Evolutionary conservation across 2,797 vertebrate genomes (phyloP).

Genomic region (Gadopsis marmoratus): DNA sequence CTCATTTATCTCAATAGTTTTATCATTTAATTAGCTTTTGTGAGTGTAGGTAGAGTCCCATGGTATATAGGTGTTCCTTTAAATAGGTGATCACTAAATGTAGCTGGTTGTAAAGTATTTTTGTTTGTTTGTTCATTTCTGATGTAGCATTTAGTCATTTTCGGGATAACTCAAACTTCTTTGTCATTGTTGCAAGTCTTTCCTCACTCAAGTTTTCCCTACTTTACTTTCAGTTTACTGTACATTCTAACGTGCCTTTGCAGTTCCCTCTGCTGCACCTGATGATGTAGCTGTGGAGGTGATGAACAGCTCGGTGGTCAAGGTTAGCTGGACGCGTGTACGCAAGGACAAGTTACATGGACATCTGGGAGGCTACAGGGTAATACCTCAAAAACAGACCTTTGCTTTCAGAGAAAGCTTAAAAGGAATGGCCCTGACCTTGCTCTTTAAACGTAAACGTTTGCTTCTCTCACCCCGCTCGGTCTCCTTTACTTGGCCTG

Average conservation of each 20-base stretch:
- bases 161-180: neutral
- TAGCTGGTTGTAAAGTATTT: neutral
- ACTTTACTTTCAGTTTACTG: conserved; percentile 13
- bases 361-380: conserved; percentile 96
- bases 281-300: conserved; percentile 87
- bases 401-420: conserved; percentile 76
- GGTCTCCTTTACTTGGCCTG: conserved; percentile 44
- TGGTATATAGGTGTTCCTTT: neutral
- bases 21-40: conserved; percentile 11
- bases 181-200: neutral
- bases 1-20: conserved; percentile 19
- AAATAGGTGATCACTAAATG: conserved; percentile 1
- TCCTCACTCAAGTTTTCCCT: conserved; percentile 7
- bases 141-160: neutral
- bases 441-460: conserved; percentile 45
- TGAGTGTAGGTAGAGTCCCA: conserved; percentile 12
- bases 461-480: conserved; percentile 48
- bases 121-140: neutral
- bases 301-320: conserved; percentile 90
- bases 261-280: conserved; percentile 94
- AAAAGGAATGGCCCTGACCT: conserved; percentile 74
- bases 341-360: conserved; percentile 94
- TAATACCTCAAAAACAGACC: conserved; percentile 75
- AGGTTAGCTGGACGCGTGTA: conserved; percentile 91
- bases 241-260: conserved; percentile 46